These are phyloP conservation scores for Enhydra lutris DNA, from an alignment of 2,113 vertebrate species.

Conservation along the genomic window DNA sequence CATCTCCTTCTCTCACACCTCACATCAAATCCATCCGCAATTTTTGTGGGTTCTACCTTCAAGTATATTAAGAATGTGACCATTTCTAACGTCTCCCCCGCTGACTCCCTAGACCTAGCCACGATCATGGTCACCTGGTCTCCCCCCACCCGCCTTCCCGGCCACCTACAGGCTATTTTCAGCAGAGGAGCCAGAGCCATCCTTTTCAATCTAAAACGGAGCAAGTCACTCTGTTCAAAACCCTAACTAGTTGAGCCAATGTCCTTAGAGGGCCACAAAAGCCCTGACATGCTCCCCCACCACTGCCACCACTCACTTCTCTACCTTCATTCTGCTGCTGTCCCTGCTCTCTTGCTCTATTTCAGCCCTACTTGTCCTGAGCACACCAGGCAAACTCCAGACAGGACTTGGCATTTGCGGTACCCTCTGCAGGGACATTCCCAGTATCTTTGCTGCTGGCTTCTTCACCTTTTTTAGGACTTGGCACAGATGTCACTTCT, in stretches of 20 bases:
- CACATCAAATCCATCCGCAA: neutral
- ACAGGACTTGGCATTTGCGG: neutral
- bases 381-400: neutral
- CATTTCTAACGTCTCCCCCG: neutral
- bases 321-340: neutral
- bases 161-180: neutral
- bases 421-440: neutral
- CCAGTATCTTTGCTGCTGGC: neutral
- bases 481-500: neutral
- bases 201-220: neutral
- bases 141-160: rapidly evolving
- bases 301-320: neutral
- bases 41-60: neutral
- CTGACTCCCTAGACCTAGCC: neutral
- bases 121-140: neutral
- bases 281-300: neutral
- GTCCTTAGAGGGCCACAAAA: neutral
- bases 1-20: neutral
- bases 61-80: neutral
- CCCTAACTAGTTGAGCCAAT: neutral
- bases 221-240: neutral
- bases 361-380: neutral
- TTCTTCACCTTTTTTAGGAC: neutral
- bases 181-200: neutral
- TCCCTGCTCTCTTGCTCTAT: neutral